Conservation (phyloP, 2,888 invertebrate genomes). For the Drosophila paramelanica region DNA sequence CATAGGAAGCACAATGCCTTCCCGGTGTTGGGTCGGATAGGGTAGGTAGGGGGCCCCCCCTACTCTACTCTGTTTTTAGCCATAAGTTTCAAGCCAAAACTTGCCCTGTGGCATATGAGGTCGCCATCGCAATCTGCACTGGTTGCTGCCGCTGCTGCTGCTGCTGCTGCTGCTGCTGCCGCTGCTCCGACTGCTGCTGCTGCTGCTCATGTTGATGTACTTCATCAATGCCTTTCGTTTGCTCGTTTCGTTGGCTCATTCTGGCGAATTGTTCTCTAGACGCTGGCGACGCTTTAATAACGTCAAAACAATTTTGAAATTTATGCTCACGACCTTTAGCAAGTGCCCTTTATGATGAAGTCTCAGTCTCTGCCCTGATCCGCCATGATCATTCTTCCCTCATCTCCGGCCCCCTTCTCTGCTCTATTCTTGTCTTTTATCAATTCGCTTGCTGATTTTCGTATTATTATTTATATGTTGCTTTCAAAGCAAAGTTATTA, state of each 20-base stretch:
- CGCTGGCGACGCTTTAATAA: slow-evolving; percentile 57
- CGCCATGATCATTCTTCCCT: slow-evolving; percentile 11
- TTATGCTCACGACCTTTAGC: slow-evolving; percentile 78
- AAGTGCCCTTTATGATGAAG: slow-evolving; percentile 46
- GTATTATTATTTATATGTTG: slow-evolving; percentile 22
- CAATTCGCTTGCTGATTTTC: slow-evolving; percentile 22
- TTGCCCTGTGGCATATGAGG: slow-evolving; percentile 79
- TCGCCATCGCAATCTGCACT: slow-evolving; percentile 37
- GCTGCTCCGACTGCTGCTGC: slow-evolving; percentile 22
- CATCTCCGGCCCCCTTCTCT: neutral
- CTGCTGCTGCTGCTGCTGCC: slow-evolving; percentile 17
- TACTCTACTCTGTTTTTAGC: slow-evolving; percentile 11
- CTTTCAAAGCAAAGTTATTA: neutral
- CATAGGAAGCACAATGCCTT: slow-evolving; percentile 39
- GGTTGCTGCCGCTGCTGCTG: slow-evolving; percentile 10
- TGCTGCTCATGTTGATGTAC: slow-evolving; percentile 55
- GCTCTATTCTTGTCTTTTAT: slow-evolving; percentile 2
- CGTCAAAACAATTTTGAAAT: slow-evolving; percentile 73
- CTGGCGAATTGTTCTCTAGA: slow-evolving; percentile 49
- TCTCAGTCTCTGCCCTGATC: slow-evolving; percentile 8
- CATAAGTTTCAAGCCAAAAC: slow-evolving; percentile 60
- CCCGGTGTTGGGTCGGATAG: slow-evolving; percentile 15
- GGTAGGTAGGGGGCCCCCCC: neutral
- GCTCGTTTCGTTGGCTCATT: slow-evolving; percentile 30
- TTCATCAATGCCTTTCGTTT: slow-evolving; percentile 67